phyloP scores from a whole-genome alignment of 1,140 invertebrate species.

The Colletes latitarsis region DNA sequence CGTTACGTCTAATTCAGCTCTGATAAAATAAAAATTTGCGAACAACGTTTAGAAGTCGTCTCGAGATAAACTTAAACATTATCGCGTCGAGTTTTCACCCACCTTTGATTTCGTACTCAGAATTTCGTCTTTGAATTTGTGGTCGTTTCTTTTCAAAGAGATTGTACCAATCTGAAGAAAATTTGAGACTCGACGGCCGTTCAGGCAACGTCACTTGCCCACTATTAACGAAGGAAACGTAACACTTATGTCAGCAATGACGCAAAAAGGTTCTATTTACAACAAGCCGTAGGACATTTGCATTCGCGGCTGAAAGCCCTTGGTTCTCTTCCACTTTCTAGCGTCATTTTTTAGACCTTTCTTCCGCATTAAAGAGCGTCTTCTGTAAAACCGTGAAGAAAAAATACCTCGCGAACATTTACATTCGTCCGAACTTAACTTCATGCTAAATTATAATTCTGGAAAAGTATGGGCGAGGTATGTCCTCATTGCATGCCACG shows the following conservation, averaged over 20 bases:
- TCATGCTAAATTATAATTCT: constrained; percentile 48
- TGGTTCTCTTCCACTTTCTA: constrained; percentile 26
- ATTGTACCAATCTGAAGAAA: background rate
- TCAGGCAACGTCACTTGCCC: background rate
- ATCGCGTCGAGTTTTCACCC: no score
- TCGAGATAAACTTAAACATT: no score
- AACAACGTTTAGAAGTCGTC: no score
- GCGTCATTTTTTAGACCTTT: constrained; percentile 34
- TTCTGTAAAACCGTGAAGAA: background rate
- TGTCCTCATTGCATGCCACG: constrained; percentile 43
- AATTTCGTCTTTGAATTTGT: no score
- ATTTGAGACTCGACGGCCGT: background rate
- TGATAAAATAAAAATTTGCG: no score
- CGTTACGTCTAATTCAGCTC: no score
- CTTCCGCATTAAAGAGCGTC: constrained; percentile 39
- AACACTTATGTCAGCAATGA: constrained; percentile 11
- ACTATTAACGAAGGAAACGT: background rate
- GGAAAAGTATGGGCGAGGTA: constrained; percentile 34
- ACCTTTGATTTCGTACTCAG: no score
- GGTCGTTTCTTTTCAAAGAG: no score
- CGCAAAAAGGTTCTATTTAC: constrained; percentile 19
- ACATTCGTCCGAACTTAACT: constrained; percentile 38
- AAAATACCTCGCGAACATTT: constrained; percentile 32
- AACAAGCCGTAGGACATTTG: constrained; percentile 22
- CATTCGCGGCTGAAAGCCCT: constrained; percentile 26